A percentile compares a stretch with the other conserved stretches of the same genome.
phyloP scores from a whole-genome alignment of 2,888 invertebrate species.

The Acanthopleura granulata region DNA sequence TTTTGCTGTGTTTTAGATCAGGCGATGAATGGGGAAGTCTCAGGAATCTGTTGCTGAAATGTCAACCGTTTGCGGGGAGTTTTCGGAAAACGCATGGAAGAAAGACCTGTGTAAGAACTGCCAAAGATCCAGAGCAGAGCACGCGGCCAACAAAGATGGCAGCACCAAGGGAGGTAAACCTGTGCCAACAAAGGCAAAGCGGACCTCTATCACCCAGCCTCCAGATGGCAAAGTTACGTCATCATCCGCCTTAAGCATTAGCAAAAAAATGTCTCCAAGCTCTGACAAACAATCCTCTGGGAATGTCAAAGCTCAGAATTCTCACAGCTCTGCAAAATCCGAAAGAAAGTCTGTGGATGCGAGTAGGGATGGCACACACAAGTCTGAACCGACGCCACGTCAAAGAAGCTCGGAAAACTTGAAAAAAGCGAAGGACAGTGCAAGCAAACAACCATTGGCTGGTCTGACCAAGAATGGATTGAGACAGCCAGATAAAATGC shows the following conservation, averaged over 20 bases:
- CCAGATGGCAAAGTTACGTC: constrained; percentile 4
- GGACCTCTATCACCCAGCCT: background rate
- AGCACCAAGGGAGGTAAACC: constrained; percentile 20
- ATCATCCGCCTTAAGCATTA: background rate
- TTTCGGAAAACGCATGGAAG: constrained; percentile 62
- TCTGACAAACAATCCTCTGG: background rate
- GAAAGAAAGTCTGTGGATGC: background rate
- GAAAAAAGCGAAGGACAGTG: background rate
- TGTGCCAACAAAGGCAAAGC: constrained; percentile 5
- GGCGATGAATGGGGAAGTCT: constrained; percentile 14
- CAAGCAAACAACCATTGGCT: background rate
- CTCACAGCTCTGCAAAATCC: background rate
- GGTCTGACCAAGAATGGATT: background rate
- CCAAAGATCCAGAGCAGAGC: constrained; percentile 51
- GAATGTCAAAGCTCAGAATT: background rate
- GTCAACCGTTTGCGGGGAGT: constrained; percentile 47
- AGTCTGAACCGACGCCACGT: background rate
- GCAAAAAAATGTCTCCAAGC: background rate
- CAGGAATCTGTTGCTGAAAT: background rate
- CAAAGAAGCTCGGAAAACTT: background rate
- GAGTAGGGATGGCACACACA: background rate
- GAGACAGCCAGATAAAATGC: background rate
- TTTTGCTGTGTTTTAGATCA: background rate
- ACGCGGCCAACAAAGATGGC: constrained; percentile 26
- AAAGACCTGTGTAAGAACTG: constrained; percentile 60